A percentile compares a stretch with the other conserved stretches of the same genome.
phyloP scores from a whole-genome alignment of 2,888 invertebrate species.

The Chalcis sispes region DNA sequence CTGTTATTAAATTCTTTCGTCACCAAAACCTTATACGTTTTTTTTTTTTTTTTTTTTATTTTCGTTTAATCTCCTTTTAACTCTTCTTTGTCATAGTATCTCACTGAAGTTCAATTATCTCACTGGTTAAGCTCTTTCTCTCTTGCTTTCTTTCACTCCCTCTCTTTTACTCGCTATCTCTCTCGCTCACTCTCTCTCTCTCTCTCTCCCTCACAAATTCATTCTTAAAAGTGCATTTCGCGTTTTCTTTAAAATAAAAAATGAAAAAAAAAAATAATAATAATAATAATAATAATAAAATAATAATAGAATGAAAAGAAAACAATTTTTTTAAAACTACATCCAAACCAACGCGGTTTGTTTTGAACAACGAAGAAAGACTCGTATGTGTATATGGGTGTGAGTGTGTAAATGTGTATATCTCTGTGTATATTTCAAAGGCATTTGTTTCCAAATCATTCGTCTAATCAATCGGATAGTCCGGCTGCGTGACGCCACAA shows the following conservation, averaged over 20 bases:
- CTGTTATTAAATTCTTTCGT: too few species aligned
- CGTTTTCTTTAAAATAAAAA: not conserved
- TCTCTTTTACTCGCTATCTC: not conserved
- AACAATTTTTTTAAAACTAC: constrained; percentile 17
- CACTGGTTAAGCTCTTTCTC: constrained; percentile 35
- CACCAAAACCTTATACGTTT: constrained; percentile 18
- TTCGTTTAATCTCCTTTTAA: constrained; percentile 27
- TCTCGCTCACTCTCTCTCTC: not conserved
- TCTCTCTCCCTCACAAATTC: not conserved
- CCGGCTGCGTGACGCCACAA: not conserved
- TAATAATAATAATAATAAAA: too few species aligned
- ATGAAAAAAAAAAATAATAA: too few species aligned
- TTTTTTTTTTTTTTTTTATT: constrained; percentile 26
- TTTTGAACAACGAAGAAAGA: constrained; percentile 19
- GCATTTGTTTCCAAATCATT: constrained; percentile 39
- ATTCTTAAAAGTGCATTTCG: not conserved
- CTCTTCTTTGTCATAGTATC: constrained; percentile 43
- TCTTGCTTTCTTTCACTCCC: not conserved
- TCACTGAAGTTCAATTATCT: constrained; percentile 54
- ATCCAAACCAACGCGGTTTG: constrained; percentile 6
- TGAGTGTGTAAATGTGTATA: not conserved
- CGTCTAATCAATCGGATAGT: not conserved
- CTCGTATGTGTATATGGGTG: not conserved
- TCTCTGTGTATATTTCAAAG: constrained; percentile 34
- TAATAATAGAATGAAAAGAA: too few species aligned